Base-by-base conservation (phyloP, 1,140 invertebrate genomes). In the Pinna nobilis region DNA sequence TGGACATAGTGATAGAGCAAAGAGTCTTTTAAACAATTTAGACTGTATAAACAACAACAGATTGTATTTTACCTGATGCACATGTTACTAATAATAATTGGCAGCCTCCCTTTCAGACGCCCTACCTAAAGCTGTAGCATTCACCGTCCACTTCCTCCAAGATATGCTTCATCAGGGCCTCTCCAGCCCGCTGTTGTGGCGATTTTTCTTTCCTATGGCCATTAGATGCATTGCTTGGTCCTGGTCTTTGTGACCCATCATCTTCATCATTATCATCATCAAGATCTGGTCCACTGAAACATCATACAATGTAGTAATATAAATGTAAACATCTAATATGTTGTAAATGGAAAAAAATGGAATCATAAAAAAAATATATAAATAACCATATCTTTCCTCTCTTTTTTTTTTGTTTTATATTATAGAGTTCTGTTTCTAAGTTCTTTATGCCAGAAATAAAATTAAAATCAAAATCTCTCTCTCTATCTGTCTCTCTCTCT, bases 181-280 rank as follows among this genome's bases (percentile, higher is more conserved):
- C 87, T 20, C 88, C 88, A 15, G 85, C 81, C 49, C 79, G 73
- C 78, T 90, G 89, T 49, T 88, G 85, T 15, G 81, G 64, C 6
- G 87, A 84, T 69, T 90, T 89, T 13, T 77, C 77, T 76, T 90
- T 90, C 23, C 74, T 61, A 39, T 76, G 69, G 33, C 79, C 79
- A 69, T 81, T 79, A 23, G 73, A 37, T 6, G 68, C 57, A 1
- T 53, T 77, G 2, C 57, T 67, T 13, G 39, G 66, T 3, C 70
- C 70, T 7, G 70, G 33, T 18, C 37, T 50, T 20, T 51, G 50
- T 39, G 50, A 61, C 15, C 61, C 67, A 41, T 73, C 63, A 15
- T 77, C 78, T 35, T 80, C 77, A 44, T 76, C 79, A 49, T 82
- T 77, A 66, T 86, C 88, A 64, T 86, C 88, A 35, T 82, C 78